Conservation (phyloP, 2,888 invertebrate species). For the Gisinianus flammeolus region DNA sequence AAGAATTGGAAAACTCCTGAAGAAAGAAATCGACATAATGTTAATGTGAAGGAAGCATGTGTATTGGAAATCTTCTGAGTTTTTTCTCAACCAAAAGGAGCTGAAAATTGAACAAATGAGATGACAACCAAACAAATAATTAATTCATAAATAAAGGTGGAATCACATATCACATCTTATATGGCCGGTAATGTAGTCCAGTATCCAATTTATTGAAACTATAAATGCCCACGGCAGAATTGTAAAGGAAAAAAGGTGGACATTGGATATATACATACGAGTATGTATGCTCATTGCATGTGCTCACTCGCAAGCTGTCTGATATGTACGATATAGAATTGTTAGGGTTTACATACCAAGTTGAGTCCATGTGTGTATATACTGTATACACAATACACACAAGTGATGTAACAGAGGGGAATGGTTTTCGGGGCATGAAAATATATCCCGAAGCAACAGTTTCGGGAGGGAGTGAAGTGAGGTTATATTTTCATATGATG, state of each 20-base stretch:
- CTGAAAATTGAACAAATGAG: constrained; percentile 12
- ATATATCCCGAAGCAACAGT: constrained; percentile 51
- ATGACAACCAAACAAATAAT: constrained; percentile 25
- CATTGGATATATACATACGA: constrained; percentile 16
- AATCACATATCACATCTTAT: constrained; percentile 12
- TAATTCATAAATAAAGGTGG: constrained; percentile 37
- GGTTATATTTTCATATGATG: constrained; percentile 41
- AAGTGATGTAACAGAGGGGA: constrained; percentile 37
- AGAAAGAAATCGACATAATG: no score
- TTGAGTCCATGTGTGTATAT: neutral
- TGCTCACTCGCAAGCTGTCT: no score
- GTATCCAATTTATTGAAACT: constrained; percentile 26
- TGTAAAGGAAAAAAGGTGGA: constrained; percentile 3
- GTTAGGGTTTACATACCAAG: neutral
- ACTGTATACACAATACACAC: neutral
- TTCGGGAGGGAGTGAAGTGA: constrained; percentile 43
- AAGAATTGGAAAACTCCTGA: no score
- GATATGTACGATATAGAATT: neutral
- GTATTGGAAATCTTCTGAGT: no score
- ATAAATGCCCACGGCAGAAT: constrained; percentile 22
- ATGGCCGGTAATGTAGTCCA: constrained; percentile 25
- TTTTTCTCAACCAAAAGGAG: no score
- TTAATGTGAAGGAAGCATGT: no score
- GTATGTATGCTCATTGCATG: neutral
- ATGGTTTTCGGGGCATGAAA: constrained; percentile 50